A percentile compares a stretch with the other conserved stretches of the same genome.
These are phyloP conservation scores for Whitmania pigra DNA, from an alignment of 1,140 invertebrate genomes.

Conservation along the genomic window DNA sequence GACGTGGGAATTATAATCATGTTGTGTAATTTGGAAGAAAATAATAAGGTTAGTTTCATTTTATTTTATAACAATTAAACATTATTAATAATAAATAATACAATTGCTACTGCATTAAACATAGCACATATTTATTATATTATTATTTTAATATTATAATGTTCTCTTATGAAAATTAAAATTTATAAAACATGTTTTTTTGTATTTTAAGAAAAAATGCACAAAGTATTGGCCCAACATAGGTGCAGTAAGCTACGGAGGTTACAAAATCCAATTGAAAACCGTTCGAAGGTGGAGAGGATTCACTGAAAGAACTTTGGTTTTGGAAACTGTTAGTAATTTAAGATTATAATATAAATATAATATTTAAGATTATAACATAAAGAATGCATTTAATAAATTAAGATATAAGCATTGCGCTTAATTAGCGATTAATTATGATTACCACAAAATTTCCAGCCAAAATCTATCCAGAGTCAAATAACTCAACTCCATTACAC, in stretches of 20 bases:
- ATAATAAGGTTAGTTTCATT: background rate
- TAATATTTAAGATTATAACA: no score
- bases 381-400: no score
- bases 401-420: no score
- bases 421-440: no score
- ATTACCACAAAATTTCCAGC: background rate
- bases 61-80: no score
- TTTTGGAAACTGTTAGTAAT: background rate
- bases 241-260: background rate
- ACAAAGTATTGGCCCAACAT: conserved; percentile 9
- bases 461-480: background rate
- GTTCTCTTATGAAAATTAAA: background rate
- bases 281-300: background rate
- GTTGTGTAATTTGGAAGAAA: conserved; percentile 4
- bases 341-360: no score
- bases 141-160: background rate
- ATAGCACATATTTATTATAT: background rate
- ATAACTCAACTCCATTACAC: conserved; percentile 10
- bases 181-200: background rate
- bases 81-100: no score
- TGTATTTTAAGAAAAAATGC: background rate
- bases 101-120: background rate
- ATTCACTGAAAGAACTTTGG: background rate
- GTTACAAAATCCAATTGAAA: background rate
- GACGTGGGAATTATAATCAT: conserved; percentile 8